Base-by-base conservation (phyloP, 2,797 vertebrate species). In the Lagorchestes hirsutus region DNA sequence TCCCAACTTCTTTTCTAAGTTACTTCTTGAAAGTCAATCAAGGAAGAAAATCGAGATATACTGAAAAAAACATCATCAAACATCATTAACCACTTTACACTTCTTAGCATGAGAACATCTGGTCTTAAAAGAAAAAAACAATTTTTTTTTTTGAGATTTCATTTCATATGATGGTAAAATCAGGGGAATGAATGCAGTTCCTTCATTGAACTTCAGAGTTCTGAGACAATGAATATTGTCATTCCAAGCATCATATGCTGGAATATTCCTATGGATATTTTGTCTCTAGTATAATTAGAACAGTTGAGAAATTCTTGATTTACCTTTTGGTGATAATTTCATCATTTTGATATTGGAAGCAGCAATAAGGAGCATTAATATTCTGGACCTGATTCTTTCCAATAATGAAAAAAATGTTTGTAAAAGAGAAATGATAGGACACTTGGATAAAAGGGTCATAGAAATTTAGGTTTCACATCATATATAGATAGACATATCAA, bases 301-400 rank as follows among this genome's bases (percentile, higher is more conserved):
- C n/a, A 74, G n/a, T n/a, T 74, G 67, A 74, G 67, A 74, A 74
- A 74, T 74, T 18, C 67, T 74, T 74, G 67, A 74, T 74, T 74
- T 74, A n/a, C 34, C 5, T 74, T 74, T 40, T 40, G 1, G 2
- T 74, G 9, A 74, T 74, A 74, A 74, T 40, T 74, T 74, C n/a
- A 22, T 74, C 62, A 74, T 74, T 62, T 40, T 40, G 14, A 74
- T 22, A 0, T 12, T 0, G 18, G 62, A n/a, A 74, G 6, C 34
- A 74, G 16, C 62, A 74, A 74, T 40, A 40, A 40, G 16, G 34
- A 40, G 14, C n/a, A 40, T 74, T n/a, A 22, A 14, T 62, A 62
- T 62, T 34, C 31, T 62, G 31, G 3, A 62, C 34, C 62, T n/a
- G 5, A 74, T 40, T 40, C 1, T 74, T 74, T 74, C 6, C 4